A percentile compares a stretch with the other conserved stretches of the same genome.
Conservation (phyloP, 2,797 vertebrate species). For the Epinephelus coioides region DNA sequence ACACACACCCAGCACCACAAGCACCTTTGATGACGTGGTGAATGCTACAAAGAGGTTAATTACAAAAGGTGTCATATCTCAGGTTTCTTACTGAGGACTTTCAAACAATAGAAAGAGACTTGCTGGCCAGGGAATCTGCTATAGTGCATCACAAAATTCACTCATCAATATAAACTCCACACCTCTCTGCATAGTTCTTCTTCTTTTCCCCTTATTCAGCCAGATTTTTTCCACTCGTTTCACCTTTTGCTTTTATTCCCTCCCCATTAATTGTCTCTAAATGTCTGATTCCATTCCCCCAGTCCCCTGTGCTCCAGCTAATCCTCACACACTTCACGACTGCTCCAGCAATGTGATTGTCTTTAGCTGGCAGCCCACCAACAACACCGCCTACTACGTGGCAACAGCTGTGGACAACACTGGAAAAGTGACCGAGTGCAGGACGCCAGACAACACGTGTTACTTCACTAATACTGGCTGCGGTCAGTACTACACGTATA, state of each 20-base stretch:
- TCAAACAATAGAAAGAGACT: conserved; percentile 7
- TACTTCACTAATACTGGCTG: conserved; percentile 82
- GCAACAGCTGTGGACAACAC: conserved; percentile 70
- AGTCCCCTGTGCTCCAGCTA: conserved; percentile 86
- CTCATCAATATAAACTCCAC: background rate
- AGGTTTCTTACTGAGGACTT: background rate
- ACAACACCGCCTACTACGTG: conserved; percentile 81
- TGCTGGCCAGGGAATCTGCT: background rate
- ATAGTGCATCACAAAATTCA: background rate
- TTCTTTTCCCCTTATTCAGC: background rate
- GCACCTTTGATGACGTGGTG: background rate
- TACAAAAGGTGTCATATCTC: conserved; percentile 30
- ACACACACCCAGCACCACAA: background rate
- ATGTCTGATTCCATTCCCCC: conserved; percentile 1
- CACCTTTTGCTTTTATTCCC: background rate
- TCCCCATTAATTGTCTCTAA: background rate
- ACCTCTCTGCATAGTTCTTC: background rate
- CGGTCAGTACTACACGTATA: conserved; percentile 82
- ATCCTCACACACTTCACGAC: conserved; percentile 45
- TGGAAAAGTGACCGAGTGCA: conserved; percentile 65
- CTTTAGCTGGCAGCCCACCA: conserved; percentile 80
- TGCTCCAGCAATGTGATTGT: conserved; percentile 82
- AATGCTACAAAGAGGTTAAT: conserved; percentile 15
- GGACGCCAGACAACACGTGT: conserved; percentile 76
- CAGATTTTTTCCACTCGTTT: background rate